These are phyloP conservation scores for Mechanitis mazaeus DNA, from an alignment of 2,888 invertebrate genomes.

Conservation along the genomic window DNA sequence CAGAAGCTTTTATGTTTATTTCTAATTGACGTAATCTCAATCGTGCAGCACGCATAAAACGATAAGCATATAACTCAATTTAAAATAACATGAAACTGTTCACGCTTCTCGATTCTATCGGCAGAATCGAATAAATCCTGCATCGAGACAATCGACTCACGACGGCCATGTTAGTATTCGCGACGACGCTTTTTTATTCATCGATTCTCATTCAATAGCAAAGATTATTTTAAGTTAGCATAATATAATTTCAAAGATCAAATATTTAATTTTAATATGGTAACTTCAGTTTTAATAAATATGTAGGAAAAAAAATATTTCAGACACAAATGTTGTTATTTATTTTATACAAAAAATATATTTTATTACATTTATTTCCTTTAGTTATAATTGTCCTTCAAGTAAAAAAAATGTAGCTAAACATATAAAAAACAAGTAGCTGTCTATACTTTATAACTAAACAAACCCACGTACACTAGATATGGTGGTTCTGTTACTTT, in stretches of 20 bases:
- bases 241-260: too few relatives aligned
- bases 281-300: too few relatives aligned
- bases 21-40: slow-evolving; percentile 4
- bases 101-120: slow-evolving; percentile 14
- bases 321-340: too few relatives aligned
- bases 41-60: slow-evolving; percentile 22
- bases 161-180: slow-evolving; percentile 27
- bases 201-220: slow-evolving; percentile 10
- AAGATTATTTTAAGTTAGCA: slow-evolving; percentile 9
- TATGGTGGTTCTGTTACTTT: background rate
- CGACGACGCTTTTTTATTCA: slow-evolving; percentile 1
- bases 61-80: slow-evolving; percentile 31
- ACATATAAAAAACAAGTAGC: background rate
- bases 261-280: too few relatives aligned
- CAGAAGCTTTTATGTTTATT: slow-evolving; percentile 2
- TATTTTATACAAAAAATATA: too few relatives aligned
- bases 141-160: slow-evolving; percentile 47
- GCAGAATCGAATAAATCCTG: slow-evolving; percentile 50
- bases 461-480: background rate
- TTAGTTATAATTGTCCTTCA: too few relatives aligned
- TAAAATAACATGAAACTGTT: slow-evolving; percentile 25
- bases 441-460: background rate
- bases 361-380: too few relatives aligned
- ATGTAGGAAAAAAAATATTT: too few relatives aligned
- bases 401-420: too few relatives aligned